phyloP scores from a whole-genome alignment of 2,113 vertebrate genomes.

The Paraplagusia blochii region DNA sequence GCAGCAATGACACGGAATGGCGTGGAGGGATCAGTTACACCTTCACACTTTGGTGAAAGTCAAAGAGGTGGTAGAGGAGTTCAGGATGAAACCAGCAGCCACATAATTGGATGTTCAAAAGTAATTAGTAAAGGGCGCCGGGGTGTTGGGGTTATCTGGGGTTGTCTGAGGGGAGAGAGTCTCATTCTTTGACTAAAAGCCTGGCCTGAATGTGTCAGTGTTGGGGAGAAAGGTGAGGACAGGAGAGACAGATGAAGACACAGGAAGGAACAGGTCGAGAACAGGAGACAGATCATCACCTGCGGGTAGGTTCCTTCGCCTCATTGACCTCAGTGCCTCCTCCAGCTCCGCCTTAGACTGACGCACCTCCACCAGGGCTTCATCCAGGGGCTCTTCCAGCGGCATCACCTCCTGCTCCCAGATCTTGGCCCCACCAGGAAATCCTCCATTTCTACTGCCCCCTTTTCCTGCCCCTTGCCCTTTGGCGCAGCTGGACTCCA shows the following conservation, averaged over 20 bases:
- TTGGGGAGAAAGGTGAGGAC: slow-evolving; percentile 25
- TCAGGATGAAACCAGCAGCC: slow-evolving; percentile 19
- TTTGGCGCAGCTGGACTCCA: slow-evolving; percentile 73
- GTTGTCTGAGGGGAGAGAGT: too few relatives aligned
- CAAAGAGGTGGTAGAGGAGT: slow-evolving; percentile 28
- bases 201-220: slow-evolving; percentile 45
- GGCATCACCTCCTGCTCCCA: slow-evolving; percentile 40
- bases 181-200: slow-evolving; percentile 19
- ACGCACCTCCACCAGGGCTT: slow-evolving; percentile 59
- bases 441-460: slow-evolving; percentile 37
- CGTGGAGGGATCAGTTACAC: slow-evolving; percentile 9
- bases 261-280: slow-evolving; percentile 17
- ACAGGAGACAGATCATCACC: slow-evolving; percentile 73
- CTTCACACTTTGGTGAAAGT: slow-evolving; percentile 23
- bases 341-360: slow-evolving; percentile 69
- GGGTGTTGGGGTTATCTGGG: too few relatives aligned
- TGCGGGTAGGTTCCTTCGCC: slow-evolving; percentile 77
- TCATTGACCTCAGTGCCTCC: slow-evolving; percentile 58
- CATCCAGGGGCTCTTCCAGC: slow-evolving; percentile 23
- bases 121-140: not conserved
- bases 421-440: slow-evolving; percentile 16
- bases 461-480: slow-evolving; percentile 6
- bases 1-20: too few relatives aligned
- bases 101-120: slow-evolving; percentile 22
- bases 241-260: slow-evolving; percentile 11